Percentiles rank a stretch among this genome's conserved stretches.
Evolutionary conservation across 2,113 vertebrate genomes (phyloP).

Genomic region (Spea bombifrons): DNA sequence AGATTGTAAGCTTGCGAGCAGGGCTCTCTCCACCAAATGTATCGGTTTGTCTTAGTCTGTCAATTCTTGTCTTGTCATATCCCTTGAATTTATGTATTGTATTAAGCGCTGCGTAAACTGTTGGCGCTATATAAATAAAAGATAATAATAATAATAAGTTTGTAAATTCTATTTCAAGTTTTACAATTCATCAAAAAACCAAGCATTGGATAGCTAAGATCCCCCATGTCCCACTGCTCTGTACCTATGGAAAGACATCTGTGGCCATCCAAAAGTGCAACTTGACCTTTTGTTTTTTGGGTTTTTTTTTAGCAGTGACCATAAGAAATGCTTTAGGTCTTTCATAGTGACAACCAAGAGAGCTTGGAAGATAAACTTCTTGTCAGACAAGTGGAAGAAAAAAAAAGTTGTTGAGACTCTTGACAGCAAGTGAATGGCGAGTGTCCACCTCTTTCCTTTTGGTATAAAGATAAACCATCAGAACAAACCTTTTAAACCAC

Average conservation of each 20-base stretch:
- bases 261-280: neutral
- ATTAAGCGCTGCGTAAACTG: too few relatives aligned
- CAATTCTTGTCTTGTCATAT: too few relatives aligned
- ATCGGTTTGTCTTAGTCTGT: too few relatives aligned
- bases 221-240: neutral
- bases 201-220: neutral
- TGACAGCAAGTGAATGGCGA: neutral
- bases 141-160: too few relatives aligned
- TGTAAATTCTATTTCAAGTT: too few relatives aligned
- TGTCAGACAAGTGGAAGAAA: slow-evolving; percentile 9
- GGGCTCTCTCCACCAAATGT: too few relatives aligned
- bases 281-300: neutral
- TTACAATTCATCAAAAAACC: neutral
- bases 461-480: neutral
- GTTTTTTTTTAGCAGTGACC: slow-evolving; percentile 3
- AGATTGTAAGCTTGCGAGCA: too few relatives aligned
- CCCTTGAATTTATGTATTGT: too few relatives aligned
- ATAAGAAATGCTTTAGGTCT: slow-evolving; percentile 4
- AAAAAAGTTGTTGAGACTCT: slow-evolving; percentile 21
- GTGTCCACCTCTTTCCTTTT: neutral
- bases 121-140: too few relatives aligned
- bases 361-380: slow-evolving; percentile 27
- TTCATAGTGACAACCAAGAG: slow-evolving; percentile 9
- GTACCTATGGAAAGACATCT: slow-evolving; percentile 19
- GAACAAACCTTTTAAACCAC: neutral